Conservation (phyloP, 2,797 vertebrate genomes). For the Etheostoma nigrum region DNA sequence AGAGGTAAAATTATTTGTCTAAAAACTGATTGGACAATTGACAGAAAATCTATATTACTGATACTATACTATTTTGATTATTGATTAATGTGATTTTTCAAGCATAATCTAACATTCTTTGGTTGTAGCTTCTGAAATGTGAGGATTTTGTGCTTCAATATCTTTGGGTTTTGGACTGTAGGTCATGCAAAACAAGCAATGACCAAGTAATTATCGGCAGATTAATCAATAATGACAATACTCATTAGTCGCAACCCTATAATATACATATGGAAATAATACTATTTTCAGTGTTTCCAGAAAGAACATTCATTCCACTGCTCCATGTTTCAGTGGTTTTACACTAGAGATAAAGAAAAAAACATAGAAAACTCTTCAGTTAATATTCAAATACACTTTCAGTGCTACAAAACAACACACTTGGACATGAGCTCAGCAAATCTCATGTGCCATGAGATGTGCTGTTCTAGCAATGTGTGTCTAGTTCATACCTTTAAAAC, state of each 20-base stretch:
- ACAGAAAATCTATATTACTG: background rate
- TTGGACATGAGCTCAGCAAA: constrained; percentile 30
- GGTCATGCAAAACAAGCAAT: background rate
- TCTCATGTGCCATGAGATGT: constrained; percentile 4
- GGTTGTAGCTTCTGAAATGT: background rate
- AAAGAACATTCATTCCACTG: background rate
- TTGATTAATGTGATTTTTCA: background rate
- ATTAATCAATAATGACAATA: background rate
- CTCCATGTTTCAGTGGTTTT: constrained; percentile 2
- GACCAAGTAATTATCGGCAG: rapidly evolving
- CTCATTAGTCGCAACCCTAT: too few species aligned
- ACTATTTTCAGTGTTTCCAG: background rate
- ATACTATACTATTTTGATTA: background rate
- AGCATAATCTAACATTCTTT: background rate
- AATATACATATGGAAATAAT: background rate
- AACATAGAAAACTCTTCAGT: background rate
- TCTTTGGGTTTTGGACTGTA: background rate
- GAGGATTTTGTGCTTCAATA: background rate
- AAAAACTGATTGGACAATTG: background rate
- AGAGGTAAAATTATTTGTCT: background rate
- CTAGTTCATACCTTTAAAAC: constrained; percentile 48
- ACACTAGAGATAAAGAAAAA: background rate
- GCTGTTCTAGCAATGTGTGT: constrained; percentile 21
- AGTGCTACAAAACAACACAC: constrained; percentile 10
- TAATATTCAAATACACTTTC: constrained; percentile 6